Evolutionary conservation across 1,140 invertebrate species (phyloP), one percentile per base, ranked within the genome.

Genomic region (Drosophila funebris): DNA sequence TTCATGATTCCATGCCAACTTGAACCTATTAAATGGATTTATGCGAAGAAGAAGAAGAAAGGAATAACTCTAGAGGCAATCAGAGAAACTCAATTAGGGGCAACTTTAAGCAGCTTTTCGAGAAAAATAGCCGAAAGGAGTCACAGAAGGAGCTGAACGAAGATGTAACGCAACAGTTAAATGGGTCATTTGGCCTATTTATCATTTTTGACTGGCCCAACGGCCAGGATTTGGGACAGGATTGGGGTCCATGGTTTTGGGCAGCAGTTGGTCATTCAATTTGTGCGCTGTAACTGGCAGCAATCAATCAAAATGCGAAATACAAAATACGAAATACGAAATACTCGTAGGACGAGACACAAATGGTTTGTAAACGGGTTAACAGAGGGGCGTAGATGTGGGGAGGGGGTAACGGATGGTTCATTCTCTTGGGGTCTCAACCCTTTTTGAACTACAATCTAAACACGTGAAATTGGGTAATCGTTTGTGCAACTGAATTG

Each of bases 111-210:
- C 20, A 67, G 39, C 48, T 56, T 46, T 44, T 6, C 5, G 7
- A 37, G 39, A 11, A 46, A 56, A 46, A 46, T 13, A 43, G 24
- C 22, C 33, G 29, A 54, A 53, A 31, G 18, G n/a, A 56, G 27
- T 18, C 8, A 18, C 9, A n/a, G 24, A 50, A 18, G 39, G 29
- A 37, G 43, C 27, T 9, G 44, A 6, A 46, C 43, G 16, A 56
- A 36, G 36, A 66, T 41, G 50, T 18, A 58, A 72, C 53, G 70
- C 70, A 73, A 73, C 63, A 68, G 70, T 73, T 73, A 73, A 73
- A 73, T 73, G 63, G 70, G 63, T 73, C 63, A 73, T 73, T 73
- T 73, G 63, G 70, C 53, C 70, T 73, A 73, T 73, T 73, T 73
- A 68, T 73, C 70, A 73, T 73, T 73, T 73, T 67, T 72, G 67